Conservation (phyloP, 2,797 vertebrate genomes). For the Mycteria americana region DNA sequence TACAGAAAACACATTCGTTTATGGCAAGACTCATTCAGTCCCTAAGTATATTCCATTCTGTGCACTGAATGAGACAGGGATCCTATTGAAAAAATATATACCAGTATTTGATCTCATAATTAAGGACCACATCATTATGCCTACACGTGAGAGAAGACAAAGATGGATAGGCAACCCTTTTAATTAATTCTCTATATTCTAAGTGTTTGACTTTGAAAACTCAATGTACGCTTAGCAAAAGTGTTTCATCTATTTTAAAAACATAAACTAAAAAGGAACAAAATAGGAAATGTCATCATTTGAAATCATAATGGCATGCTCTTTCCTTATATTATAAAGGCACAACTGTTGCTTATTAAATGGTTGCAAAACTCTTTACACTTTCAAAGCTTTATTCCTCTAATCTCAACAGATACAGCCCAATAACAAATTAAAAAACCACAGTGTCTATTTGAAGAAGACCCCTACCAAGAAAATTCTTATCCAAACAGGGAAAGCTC, state of each 20-base stretch:
- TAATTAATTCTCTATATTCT: not conserved
- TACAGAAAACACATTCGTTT: constrained; percentile 11
- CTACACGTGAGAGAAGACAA: not conserved
- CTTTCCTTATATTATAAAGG: not conserved
- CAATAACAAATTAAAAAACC: not conserved
- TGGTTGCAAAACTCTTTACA: not conserved
- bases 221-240: not conserved
- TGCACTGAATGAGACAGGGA: not conserved
- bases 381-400: not conserved
- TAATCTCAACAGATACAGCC: not conserved
- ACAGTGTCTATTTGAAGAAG: not conserved
- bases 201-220: constrained; percentile 28
- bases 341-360: not conserved
- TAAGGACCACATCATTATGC: not conserved
- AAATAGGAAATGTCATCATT: not conserved
- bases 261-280: not conserved
- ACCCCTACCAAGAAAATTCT: constrained; percentile 3
- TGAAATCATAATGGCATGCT: not conserved
- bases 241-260: not conserved
- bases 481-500: not conserved
- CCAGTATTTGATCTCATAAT: constrained; percentile 19
- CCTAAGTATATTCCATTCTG: not conserved
- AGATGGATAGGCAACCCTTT: not conserved
- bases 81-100: not conserved
- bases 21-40: constrained; percentile 11